A percentile compares a stretch with the other conserved stretches of the same genome.
These are phyloP conservation scores for Epizoanthus ramosus DNA, from an alignment of 92 coral and sea anemone genomes.

Conservation along the genomic window DNA sequence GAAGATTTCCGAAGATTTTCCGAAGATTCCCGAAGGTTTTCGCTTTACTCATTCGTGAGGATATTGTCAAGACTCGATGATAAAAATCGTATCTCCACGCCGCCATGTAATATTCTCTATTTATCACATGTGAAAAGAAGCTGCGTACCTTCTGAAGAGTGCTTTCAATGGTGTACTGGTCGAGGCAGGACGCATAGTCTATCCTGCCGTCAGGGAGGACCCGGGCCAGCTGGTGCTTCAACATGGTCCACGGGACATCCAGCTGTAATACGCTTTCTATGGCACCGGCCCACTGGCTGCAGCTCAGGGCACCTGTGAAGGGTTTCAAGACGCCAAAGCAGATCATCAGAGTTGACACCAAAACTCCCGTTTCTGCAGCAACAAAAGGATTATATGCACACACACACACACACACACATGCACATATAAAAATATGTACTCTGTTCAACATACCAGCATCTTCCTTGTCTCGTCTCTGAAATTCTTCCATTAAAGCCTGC, in stretches of 20 bases:
- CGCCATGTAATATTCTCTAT: no score
- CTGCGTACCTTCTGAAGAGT: conserved; percentile 64
- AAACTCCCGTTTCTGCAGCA: no score
- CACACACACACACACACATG: neutral
- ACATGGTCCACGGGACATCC: conserved; percentile 95
- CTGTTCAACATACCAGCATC: conserved; percentile 64
- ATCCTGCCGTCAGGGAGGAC: conserved; percentile 82
- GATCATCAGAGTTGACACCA: no score
- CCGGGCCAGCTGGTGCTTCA: conserved; percentile 78
- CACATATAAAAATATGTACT: neutral
- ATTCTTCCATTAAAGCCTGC: conserved; percentile 76
- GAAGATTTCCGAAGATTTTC: no score
- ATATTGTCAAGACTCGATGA: no score
- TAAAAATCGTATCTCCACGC: no score
- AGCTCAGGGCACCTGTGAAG: conserved; percentile 66
- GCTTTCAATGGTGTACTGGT: conserved; percentile 83
- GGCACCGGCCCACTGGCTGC: conserved; percentile 88
- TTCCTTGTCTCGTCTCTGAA: conserved; percentile 74
- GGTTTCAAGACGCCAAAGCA: no score
- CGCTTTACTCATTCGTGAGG: no score
- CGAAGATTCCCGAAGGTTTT: no score
- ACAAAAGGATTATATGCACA: neutral
- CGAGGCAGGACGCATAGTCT: conserved; percentile 83
- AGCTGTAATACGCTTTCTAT: conserved; percentile 81
- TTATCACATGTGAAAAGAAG: neutral